phyloP scores from a whole-genome alignment of 2,888 invertebrate species.

The Drosophila demipolita region DNA sequence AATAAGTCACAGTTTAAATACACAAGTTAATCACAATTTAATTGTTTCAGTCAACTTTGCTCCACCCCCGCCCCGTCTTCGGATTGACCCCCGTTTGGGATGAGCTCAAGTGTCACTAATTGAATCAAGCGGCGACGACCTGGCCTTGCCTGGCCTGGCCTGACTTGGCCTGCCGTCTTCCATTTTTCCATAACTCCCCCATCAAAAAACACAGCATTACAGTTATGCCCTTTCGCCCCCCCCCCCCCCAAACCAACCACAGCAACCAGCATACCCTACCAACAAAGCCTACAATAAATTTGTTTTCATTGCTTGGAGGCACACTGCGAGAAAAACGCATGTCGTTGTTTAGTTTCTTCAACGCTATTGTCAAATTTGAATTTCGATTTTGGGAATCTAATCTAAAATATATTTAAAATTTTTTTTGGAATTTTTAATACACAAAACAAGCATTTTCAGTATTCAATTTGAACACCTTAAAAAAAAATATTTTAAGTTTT shows the following conservation, averaged over 20 bases:
- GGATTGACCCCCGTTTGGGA: neutral
- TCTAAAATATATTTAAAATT: neutral
- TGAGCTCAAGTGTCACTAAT: slow-evolving; percentile 61
- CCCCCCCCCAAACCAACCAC: too few species aligned
- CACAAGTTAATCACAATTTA: slow-evolving; percentile 21
- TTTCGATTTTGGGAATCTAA: neutral
- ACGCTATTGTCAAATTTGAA: neutral
- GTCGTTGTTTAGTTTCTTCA: neutral
- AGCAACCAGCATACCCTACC: neutral
- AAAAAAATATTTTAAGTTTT: neutral
- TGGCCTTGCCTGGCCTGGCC: slow-evolving; percentile 24
- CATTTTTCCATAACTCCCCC: slow-evolving; percentile 53
- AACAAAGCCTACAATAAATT: neutral
- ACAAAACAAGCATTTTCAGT: neutral
- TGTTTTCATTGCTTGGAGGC: neutral
- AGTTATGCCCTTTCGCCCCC: neutral
- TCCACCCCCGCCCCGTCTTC: neutral
- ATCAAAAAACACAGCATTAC: slow-evolving; percentile 22
- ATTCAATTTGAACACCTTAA: neutral
- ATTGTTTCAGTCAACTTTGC: slow-evolving; percentile 29
- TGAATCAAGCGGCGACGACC: slow-evolving; percentile 55
- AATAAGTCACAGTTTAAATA: slow-evolving; percentile 13
- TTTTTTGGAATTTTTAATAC: neutral
- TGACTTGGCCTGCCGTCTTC: slow-evolving; percentile 63
- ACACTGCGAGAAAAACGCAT: neutral